phyloP scores from a whole-genome alignment of 1,140 invertebrate species.

The Pseudomyrmex cubaensis region DNA sequence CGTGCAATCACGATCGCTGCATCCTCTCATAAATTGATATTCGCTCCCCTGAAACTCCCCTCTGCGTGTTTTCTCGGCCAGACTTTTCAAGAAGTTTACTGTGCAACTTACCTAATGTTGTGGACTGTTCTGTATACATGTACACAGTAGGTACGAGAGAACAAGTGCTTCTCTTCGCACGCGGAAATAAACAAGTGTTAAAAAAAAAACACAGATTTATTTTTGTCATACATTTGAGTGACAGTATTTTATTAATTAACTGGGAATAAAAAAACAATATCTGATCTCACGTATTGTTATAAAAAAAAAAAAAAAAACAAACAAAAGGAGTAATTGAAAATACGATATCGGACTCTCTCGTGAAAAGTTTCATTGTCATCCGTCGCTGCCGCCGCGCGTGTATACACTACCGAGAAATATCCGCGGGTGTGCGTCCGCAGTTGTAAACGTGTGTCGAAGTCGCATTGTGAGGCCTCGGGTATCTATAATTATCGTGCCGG shows the following conservation, averaged over 20 bases:
- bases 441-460: constrained; percentile 57
- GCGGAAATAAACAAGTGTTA: neutral
- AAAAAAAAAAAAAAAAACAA: neutral
- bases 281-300: neutral
- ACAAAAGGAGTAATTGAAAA: no score
- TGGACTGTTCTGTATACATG: neutral
- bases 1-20: constrained; percentile 34
- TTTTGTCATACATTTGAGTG: no score
- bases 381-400: constrained; percentile 18
- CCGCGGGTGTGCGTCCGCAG: constrained; percentile 12
- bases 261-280: no score
- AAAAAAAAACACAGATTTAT: neutral
- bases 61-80: neutral
- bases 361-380: constrained; percentile 12
- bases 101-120: neutral
- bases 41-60: neutral
- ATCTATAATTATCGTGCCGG: constrained; percentile 73
- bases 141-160: neutral
- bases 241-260: no score
- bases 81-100: neutral
- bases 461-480: constrained; percentile 57
- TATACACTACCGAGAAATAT: constrained; percentile 47
- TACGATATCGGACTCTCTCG: neutral
- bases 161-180: neutral
- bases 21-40: constrained; percentile 38